phyloP scores from a whole-genome alignment of 2,797 vertebrate genomes.

The Mionectes olivaceus region DNA sequence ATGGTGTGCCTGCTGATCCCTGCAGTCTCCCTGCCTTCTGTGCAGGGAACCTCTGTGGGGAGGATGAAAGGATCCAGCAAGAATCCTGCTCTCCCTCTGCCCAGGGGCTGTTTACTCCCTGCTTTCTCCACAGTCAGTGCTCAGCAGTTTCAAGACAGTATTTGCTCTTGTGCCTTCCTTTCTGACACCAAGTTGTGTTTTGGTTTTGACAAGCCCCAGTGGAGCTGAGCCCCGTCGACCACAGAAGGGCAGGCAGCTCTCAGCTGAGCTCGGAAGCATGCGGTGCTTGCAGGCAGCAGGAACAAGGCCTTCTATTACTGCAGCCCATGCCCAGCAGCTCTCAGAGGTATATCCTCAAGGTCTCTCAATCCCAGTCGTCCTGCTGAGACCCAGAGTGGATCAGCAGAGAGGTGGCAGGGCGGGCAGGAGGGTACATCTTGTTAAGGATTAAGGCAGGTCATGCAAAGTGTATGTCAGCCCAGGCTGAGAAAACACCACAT shows the following conservation, averaged over 20 bases:
- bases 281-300: neutral
- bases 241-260: neutral
- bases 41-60: neutral
- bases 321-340: neutral
- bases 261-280: fast-evolving
- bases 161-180: neutral
- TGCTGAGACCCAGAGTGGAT: neutral
- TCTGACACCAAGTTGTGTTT: neutral
- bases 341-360: neutral
- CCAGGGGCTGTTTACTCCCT: neutral
- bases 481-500: neutral
- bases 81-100: neutral
- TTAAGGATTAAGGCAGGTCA: neutral
- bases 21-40: neutral
- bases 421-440: neutral
- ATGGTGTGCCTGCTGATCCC: neutral
- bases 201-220: neutral
- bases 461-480: neutral
- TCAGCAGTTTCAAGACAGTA: neutral
- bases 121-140: neutral
- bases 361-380: neutral
- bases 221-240: neutral
- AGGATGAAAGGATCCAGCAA: neutral
- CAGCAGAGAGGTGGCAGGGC: neutral
- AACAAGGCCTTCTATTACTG: neutral